Evolutionary conservation across 2,888 invertebrate species (phyloP), one percentile per base, ranked within the genome.

Genomic region (Prenolepis imparis): DNA sequence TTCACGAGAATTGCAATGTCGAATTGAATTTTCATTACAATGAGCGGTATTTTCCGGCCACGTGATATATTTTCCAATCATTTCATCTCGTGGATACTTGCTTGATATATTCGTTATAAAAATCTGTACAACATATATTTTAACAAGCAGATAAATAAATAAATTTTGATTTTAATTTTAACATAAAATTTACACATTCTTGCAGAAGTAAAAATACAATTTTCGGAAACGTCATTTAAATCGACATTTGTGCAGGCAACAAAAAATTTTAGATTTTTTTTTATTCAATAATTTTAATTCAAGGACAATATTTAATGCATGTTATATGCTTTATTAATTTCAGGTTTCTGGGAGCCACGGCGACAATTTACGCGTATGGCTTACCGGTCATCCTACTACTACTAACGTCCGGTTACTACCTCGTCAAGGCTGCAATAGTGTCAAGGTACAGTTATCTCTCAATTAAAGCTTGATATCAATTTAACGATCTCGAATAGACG

Each of bases 261-360:
- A n/a, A n/a, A 48, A 18, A 57, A 15, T 9, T 52, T 0, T 55
- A 15, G 21, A 15, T 52, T 48, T 28, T 28, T 36, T 24, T 39
- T 36, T 55, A 9, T 70, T 70, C 0, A 44, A 61, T 5, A 39
- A 36, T 39, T 32, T 36, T 39, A 39, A 15, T n/a, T 67, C 52
- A 11, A 3, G 9, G 1, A 67, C 18, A 32, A 39, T 64, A 39
- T 68, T 24, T 28, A 57, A 41, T 28, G 12, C 28, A n/a, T 11
- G 21, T 36, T 21, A 55, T 3, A n/a, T 61, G 18, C 21, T 3
- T 24, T 59, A 18, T 48, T n/a, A 77, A 83, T 94, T 94, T 11
- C 93, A 96, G 96, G 96, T 96, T 96, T 90, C 90, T 96, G 67
- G 96, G 96, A 70, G 93, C 93, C 55, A 95, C 95, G 86, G 95